These are phyloP conservation scores for Phrynocephalus forsythii DNA, from an alignment of 2,797 vertebrate species.

Conservation along the genomic window DNA sequence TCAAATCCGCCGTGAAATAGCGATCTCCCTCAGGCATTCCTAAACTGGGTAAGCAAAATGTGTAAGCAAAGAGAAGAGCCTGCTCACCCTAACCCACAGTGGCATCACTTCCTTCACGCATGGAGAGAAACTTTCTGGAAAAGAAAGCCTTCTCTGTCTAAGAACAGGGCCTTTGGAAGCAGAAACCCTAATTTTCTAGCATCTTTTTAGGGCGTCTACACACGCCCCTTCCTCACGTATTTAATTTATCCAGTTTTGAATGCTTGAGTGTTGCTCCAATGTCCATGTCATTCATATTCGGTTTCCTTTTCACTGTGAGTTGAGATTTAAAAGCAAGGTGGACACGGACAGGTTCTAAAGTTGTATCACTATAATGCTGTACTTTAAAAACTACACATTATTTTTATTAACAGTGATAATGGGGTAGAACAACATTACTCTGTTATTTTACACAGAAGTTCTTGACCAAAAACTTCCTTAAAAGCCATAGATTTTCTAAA, in stretches of 20 bases:
- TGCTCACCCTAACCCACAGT: too few relatives aligned
- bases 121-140: neutral
- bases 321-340: neutral
- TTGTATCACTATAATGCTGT: neutral
- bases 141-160: neutral
- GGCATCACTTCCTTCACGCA: neutral
- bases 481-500: neutral
- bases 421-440: neutral
- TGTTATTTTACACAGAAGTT: neutral
- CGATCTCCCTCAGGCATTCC: neutral
- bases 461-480: neutral
- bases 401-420: neutral
- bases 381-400: neutral
- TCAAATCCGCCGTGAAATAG: too few relatives aligned
- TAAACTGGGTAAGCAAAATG: neutral
- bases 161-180: neutral
- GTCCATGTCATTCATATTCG: neutral
- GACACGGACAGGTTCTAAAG: neutral
- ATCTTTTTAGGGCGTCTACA: neutral
- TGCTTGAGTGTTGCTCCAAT: neutral
- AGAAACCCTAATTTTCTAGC: too few relatives aligned
- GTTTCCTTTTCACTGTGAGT: neutral
- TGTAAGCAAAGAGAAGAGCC: neutral
- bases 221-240: neutral
- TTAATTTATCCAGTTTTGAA: neutral